Evolutionary conservation across 2,888 invertebrate genomes (phyloP), one percentile per base, ranked within the genome.

Genomic region (Antheraea assamensis): DNA sequence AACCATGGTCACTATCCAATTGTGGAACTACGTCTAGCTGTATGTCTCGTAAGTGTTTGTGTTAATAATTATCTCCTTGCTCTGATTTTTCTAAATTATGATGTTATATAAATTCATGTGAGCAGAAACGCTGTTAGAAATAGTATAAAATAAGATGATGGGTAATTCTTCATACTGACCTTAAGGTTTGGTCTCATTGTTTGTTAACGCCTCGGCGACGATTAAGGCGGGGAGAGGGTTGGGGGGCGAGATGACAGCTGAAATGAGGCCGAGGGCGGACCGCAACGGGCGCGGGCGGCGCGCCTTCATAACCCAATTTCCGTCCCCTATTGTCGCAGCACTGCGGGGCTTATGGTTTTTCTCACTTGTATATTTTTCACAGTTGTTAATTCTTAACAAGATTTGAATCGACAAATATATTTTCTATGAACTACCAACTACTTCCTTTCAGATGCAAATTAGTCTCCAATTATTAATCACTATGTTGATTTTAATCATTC

Each of bases 151-250:
- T 17, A 61, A 61, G 27, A 61, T 61, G 61, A 61, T 61, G 61
- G 61, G 27, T 61, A 61, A 61, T 27, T 61, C 61, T 27, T 27
- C 27, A 68, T 68, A 68, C 21, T 68, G 68, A 66, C 31, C 68
- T 68, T 35, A 68, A 35, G 68, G 68, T 31, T n/a, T 35, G 68
- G 68, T 68, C 35, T 68, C 35, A 68, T 68, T 68, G 68, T 68
- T 4, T 35, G 68, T 35, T 68, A 68, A 68, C 68, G 68, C 21
- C 68, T 31, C n/a, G 31, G 31, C 35, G 21, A 35, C 21, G 21
- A 35, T 68, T 31, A 68, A n/a, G 68, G 68, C 7, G 68, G 24
- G 68, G 19, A 8, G 31, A 35, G 31, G 35, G 31, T 10, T 3
- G 68, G 35, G 21, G 21, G 35, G 31, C 35, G 21, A 35, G 35